Conservation (phyloP, 2,797 vertebrate species). For the Cuniculus paca region DNA sequence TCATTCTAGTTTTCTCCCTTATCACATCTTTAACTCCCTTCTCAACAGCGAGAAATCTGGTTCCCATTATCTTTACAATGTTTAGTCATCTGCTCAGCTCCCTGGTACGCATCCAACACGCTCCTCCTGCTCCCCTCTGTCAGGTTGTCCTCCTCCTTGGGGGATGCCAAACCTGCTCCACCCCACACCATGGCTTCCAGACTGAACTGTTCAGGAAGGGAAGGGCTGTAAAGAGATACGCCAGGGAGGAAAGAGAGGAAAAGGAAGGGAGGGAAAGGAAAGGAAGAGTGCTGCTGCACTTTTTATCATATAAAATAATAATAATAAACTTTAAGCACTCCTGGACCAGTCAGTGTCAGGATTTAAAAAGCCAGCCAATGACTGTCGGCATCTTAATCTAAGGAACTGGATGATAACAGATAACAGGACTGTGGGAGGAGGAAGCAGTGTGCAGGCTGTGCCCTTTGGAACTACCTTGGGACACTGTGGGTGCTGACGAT, state of each 20-base stretch:
- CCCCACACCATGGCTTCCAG: background rate
- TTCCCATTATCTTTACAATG: slow-evolving; percentile 2
- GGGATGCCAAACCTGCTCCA: background rate
- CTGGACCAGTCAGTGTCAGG: background rate
- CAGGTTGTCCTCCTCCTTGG: background rate
- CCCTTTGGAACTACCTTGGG: background rate
- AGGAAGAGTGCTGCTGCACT: background rate
- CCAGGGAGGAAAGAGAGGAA: background rate
- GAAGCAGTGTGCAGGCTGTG: background rate
- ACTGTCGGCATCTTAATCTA: background rate
- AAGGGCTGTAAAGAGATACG: background rate
- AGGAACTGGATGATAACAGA: background rate
- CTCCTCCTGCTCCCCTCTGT: background rate
- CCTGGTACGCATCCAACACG: background rate
- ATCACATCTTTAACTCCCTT: background rate
- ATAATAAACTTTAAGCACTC: background rate
- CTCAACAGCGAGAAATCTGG: background rate
- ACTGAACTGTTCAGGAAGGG: slow-evolving; percentile 15
- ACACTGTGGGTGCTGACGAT: background rate
- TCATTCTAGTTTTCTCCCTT: background rate
- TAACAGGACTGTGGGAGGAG: background rate
- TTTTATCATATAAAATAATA: background rate
- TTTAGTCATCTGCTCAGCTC: background rate
- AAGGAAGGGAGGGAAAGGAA: background rate
- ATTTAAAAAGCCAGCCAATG: background rate